Evolutionary conservation across 2,888 invertebrate genomes (phyloP).

Genomic region (Synanthedon vespiformis): DNA sequence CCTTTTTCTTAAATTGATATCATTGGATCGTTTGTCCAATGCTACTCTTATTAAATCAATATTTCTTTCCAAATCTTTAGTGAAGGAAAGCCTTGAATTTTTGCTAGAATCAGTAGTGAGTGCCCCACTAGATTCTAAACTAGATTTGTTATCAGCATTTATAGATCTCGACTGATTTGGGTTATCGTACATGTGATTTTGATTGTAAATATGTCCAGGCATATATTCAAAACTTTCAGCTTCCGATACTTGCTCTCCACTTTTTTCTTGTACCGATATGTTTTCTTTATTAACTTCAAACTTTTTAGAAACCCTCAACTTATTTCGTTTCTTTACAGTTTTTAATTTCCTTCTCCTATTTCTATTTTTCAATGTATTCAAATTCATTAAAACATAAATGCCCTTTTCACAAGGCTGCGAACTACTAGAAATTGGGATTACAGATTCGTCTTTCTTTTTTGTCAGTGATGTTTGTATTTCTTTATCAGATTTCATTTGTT

Average conservation of each 20-base stretch:
- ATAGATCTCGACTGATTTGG: slow-evolving; percentile 17
- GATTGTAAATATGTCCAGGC: slow-evolving; percentile 70
- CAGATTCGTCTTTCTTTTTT: slow-evolving; percentile 18
- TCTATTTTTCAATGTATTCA: slow-evolving; percentile 42
- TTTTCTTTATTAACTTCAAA: slow-evolving; percentile 19
- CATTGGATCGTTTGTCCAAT: slow-evolving; percentile 70
- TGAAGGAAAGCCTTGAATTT: slow-evolving; percentile 49
- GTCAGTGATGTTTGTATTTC: slow-evolving; percentile 49
- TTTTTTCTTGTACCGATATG: slow-evolving; percentile 29
- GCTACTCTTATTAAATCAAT: slow-evolving; percentile 71
- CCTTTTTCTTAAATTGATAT: slow-evolving; percentile 71
- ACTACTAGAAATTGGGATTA: slow-evolving; percentile 5
- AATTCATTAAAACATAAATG: slow-evolving; percentile 41
- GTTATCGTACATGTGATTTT: slow-evolving; percentile 33
- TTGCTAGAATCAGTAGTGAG: slow-evolving; percentile 56
- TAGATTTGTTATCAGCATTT: slow-evolving; percentile 50
- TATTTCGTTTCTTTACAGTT: slow-evolving; percentile 19
- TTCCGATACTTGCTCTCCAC: slow-evolving; percentile 56
- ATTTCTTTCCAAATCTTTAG: slow-evolving; percentile 73
- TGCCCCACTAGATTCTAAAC: slow-evolving; percentile 52
- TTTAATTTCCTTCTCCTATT: slow-evolving; percentile 32
- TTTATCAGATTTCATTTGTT: slow-evolving; percentile 33
- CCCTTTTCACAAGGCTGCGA: slow-evolving; percentile 19
- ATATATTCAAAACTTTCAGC: slow-evolving; percentile 78
- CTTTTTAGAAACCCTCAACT: slow-evolving; percentile 22